Base-by-base conservation (phyloP, 2,888 invertebrate genomes). In the Erebia epiphron region DNA sequence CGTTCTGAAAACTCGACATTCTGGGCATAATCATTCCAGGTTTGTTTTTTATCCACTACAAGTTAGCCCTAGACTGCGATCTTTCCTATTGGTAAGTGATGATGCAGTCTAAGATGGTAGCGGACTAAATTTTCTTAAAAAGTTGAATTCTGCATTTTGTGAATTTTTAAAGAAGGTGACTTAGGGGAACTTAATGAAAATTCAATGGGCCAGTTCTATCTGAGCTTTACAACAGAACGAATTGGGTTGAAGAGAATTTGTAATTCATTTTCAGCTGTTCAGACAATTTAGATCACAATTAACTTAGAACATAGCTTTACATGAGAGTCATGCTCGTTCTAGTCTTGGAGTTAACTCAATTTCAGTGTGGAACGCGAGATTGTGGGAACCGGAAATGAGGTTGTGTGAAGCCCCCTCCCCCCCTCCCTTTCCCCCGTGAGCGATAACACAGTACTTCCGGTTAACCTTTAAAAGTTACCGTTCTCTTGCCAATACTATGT, bases 291-390 rank as follows among this genome's bases (percentile, higher is more conserved):
- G 16, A 52, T 64, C 64, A 57, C 67, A 58, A 67, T 67, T 60
- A 67, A 67, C 58, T 60, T 35, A 46, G 67, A 60, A 56, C 67
- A 71, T 67, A 58, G 73, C 67, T 49, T 21, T 14, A n/a, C 54
- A 18, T 18, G 60, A 49, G 62, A 62, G 46, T 21, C 49, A 62
- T 62, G 62, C 62, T 49, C 21, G 10, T 18, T 63, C 68, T 35
- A 57, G 70, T 58, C 67, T 58, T 49, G 58, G 16, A 67, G 63
- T 68, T 71, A 73, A 73, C 73, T 73, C 73, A 68, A 71, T 73
- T 73, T 56, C 57, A 63, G 66, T 61, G 56, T 66, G 68, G 68
- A 68, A 66, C 66, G 66, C 62, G 58, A 65, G 58, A 66, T 65
- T 66, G 71, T 63, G 70, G 52, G 46, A 18, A 68, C 70, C 56